These are phyloP conservation scores for Sprattus sprattus DNA, from an alignment of 2,113 vertebrate species.

Conservation along the genomic window DNA sequence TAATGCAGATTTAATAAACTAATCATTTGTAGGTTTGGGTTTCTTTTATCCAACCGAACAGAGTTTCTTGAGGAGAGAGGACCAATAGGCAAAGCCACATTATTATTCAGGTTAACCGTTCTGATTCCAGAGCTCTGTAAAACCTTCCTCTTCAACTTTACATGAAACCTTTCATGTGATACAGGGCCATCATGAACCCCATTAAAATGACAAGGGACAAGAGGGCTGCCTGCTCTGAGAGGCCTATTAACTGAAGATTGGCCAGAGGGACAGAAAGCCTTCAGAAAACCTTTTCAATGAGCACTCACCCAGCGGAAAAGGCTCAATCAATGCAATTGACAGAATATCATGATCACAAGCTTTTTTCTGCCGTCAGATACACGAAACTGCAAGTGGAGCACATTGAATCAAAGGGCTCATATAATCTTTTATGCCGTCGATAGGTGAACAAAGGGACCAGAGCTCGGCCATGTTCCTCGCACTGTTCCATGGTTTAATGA, in stretches of 20 bases:
- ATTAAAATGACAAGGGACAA: constrained; percentile 6
- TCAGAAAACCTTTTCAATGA: not conserved
- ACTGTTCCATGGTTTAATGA: constrained; percentile 64
- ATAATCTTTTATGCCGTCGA: constrained; percentile 65
- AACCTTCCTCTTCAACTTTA: not conserved
- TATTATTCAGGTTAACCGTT: not conserved
- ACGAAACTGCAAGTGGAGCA: constrained; percentile 58
- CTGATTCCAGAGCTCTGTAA: not conserved
- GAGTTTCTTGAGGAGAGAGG: not conserved
- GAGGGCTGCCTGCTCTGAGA: not conserved
- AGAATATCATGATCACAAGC: constrained; percentile 8
- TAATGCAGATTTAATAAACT: too few species aligned
- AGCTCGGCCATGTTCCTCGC: constrained; percentile 55
- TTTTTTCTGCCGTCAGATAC: constrained; percentile 40
- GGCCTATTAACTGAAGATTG: not conserved
- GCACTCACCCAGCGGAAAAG: constrained; percentile 53
- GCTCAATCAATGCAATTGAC: constrained; percentile 49
- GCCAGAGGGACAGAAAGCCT: not conserved
- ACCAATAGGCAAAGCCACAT: not conserved
- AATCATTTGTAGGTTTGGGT: not conserved
- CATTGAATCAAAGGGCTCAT: constrained; percentile 57
- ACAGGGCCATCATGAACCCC: not conserved
- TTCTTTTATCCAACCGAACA: not conserved
- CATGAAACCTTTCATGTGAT: not conserved
- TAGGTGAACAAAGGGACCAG: constrained; percentile 69